phyloP scores from a whole-genome alignment of 1,140 invertebrate species.

The Drosophila quadrilineata region DNA sequence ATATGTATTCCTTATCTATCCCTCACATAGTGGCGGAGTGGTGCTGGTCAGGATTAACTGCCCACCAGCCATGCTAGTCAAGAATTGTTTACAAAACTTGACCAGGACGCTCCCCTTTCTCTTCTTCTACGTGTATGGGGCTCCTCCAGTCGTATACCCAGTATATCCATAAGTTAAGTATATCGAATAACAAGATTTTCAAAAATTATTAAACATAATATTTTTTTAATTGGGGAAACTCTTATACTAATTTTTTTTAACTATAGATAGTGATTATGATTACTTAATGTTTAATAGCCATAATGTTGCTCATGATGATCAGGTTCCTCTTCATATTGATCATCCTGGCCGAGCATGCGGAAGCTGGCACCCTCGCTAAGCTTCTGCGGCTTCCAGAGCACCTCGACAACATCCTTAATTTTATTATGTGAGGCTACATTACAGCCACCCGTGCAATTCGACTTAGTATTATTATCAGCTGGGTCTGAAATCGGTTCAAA shows the following conservation, averaged over 20 bases:
- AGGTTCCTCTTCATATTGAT: not conserved
- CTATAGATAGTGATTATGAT: not conserved
- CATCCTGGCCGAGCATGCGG: conserved; percentile 36
- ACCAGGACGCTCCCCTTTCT: too few species aligned
- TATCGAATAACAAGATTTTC: conserved; percentile 4
- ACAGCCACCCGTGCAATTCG: conserved; percentile 39
- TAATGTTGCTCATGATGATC: too few species aligned
- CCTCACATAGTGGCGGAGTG: too few species aligned
- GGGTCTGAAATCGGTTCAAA: conserved; percentile 35
- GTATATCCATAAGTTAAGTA: conserved; percentile 13
- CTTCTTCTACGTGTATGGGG: too few species aligned
- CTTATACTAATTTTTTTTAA: too few species aligned
- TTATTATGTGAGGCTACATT: conserved; percentile 31
- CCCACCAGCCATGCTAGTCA: too few species aligned
- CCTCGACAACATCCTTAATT: conserved; percentile 50
- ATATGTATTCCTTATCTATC: too few species aligned
- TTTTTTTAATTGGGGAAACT: conserved; percentile 58
- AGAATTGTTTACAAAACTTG: too few species aligned
- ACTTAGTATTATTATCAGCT: conserved; percentile 58
- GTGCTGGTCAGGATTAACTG: conserved; percentile 55
- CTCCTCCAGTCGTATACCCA: conserved; percentile 3
- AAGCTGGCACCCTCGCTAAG: conserved; percentile 47
- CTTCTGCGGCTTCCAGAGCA: conserved; percentile 54
- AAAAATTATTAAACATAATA: conserved; percentile 51
- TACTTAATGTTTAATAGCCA: conserved; percentile 31